Percentiles rank a stretch among this genome's conserved stretches.
These are phyloP conservation scores for Phymastichus coffea DNA, from an alignment of 1,140 invertebrate species.

Conservation along the genomic window DNA sequence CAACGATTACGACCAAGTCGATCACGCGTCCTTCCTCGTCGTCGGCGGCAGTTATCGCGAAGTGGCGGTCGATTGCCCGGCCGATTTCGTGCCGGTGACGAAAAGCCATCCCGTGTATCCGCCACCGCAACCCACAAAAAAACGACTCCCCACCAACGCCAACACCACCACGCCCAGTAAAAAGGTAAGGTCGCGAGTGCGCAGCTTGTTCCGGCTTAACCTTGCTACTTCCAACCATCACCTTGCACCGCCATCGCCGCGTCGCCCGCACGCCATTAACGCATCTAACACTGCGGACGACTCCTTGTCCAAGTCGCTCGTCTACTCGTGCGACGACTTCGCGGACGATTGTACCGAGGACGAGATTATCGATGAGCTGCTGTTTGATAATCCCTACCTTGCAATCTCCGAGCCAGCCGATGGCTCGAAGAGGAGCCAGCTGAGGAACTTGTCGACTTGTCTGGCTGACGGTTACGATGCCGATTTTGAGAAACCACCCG, in stretches of 20 bases:
- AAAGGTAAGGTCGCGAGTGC: slow-evolving; percentile 54
- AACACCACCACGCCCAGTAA: slow-evolving; percentile 32
- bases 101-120: slow-evolving; percentile 76
- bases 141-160: background rate
- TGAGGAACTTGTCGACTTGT: no score
- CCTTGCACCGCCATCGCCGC: background rate
- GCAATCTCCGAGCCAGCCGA: no score
- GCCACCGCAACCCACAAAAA: slow-evolving; percentile 55
- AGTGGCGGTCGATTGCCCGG: slow-evolving; percentile 74
- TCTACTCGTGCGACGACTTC: slow-evolving; percentile 7
- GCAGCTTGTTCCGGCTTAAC: slow-evolving; percentile 24
- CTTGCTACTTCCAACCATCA: background rate
- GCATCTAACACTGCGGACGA: slow-evolving; percentile 7
- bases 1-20: slow-evolving; percentile 47
- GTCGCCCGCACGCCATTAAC: background rate
- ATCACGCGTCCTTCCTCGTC: slow-evolving; percentile 41
- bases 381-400: no score
- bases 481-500: background rate
- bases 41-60: slow-evolving; percentile 62
- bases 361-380: background rate
- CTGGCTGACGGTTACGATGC: no score
- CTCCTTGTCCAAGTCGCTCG: slow-evolving; percentile 12
- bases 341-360: background rate
- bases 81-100: slow-evolving; percentile 72
- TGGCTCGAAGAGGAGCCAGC: no score